phyloP scores from a whole-genome alignment of 2,888 invertebrate genomes.

The Oegoconia quadripuncta region DNA sequence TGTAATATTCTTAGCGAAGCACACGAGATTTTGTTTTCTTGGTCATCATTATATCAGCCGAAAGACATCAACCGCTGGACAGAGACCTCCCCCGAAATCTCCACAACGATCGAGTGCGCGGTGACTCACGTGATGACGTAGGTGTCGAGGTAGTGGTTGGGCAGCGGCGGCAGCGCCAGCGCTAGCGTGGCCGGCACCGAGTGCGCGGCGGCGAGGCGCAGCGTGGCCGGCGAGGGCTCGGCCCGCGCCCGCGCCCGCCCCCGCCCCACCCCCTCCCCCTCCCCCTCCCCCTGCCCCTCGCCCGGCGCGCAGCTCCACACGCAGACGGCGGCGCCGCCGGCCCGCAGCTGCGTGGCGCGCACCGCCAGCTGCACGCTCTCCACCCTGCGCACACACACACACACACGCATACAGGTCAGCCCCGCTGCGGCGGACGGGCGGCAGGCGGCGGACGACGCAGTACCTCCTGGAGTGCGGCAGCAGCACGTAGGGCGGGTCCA shows the following conservation, averaged over 20 bases:
- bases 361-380: slow-evolving; percentile 29
- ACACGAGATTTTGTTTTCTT: no score
- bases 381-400: slow-evolving; percentile 22
- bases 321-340: slow-evolving; percentile 22
- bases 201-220: slow-evolving; percentile 22
- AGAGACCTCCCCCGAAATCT: neutral
- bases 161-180: slow-evolving; percentile 31
- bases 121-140: slow-evolving; percentile 41
- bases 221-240: slow-evolving; percentile 20
- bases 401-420: neutral
- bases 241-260: slow-evolving; percentile 27
- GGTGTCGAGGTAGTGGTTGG: slow-evolving; percentile 30
- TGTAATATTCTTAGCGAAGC: no score
- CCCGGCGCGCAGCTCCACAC: slow-evolving; percentile 12
- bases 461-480: slow-evolving; percentile 50
- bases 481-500: slow-evolving; percentile 41
- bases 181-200: slow-evolving; percentile 18
- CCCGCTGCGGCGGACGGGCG: neutral
- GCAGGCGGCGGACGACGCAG: neutral
- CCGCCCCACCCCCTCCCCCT: no score
- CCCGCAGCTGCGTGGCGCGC: slow-evolving; percentile 46
- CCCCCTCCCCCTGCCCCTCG: slow-evolving; percentile 8
- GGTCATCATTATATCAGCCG: no score
- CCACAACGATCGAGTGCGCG: neutral
- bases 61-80: no score